Evolutionary conservation across 2,888 invertebrate species (phyloP).

Genomic region (Melitaea athalia): DNA sequence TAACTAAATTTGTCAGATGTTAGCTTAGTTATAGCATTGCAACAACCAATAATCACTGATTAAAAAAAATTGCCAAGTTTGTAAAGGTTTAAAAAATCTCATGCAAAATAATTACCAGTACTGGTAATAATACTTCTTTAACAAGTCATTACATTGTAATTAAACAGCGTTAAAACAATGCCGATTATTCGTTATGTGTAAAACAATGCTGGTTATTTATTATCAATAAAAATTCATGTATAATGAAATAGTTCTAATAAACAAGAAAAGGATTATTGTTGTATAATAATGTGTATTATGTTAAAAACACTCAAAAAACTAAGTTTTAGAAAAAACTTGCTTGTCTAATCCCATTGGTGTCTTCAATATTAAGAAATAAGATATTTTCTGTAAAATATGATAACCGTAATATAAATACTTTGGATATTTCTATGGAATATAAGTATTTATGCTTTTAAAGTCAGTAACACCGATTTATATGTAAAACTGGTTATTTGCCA

Average conservation of each 20-base stretch:
- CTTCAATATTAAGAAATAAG: conserved; percentile 22
- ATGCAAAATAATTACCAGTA: background rate
- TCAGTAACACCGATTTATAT: too few species aligned
- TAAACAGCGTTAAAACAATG: too few species aligned
- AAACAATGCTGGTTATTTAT: background rate
- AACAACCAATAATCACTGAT: background rate
- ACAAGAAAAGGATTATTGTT: too few species aligned
- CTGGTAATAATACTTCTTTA: too few species aligned
- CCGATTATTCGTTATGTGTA: too few species aligned
- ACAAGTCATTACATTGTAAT: background rate
- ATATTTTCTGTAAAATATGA: conserved; percentile 31
- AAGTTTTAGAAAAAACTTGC: conserved; percentile 56
- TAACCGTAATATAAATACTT: background rate
- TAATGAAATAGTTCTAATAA: too few species aligned
- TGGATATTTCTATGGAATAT: too few species aligned
- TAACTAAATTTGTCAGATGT: too few species aligned
- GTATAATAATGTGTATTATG: too few species aligned
- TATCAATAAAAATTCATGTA: background rate
- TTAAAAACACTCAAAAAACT: conserved; percentile 29
- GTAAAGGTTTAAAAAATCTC: background rate
- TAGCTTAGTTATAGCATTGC: background rate
- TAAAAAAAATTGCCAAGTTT: background rate
- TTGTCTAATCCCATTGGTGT: conserved; percentile 64
- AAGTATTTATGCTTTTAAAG: too few species aligned
- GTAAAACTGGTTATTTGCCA: too few species aligned